Evolutionary conservation across 2,113 vertebrate species (phyloP).

Genomic region (Odocoileus hemionus): DNA sequence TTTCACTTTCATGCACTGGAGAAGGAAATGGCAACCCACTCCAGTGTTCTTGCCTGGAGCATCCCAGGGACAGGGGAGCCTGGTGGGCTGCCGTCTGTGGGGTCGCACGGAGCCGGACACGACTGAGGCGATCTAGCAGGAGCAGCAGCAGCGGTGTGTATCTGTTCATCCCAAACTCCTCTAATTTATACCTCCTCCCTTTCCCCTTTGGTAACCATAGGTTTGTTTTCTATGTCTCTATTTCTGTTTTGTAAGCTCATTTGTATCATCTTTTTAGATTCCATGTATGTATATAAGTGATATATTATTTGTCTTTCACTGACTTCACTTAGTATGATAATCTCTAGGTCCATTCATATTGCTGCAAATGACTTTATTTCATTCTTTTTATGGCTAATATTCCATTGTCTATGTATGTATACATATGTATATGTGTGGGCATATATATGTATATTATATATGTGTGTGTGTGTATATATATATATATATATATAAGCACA

Average conservation of each 20-base stretch:
- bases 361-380: not conserved
- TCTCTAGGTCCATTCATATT: not conserved
- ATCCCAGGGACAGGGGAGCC: accelerated
- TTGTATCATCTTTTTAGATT: not conserved
- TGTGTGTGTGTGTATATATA: not conserved
- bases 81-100: not conserved
- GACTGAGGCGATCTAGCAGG: accelerated
- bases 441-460: not conserved
- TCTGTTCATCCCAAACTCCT: not conserved
- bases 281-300: not conserved
- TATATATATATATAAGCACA: not conserved
- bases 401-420: not conserved
- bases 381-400: not conserved
- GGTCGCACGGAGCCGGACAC: not conserved
- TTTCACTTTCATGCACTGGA: not conserved
- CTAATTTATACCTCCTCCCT: no score
- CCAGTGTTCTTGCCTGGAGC: not conserved
- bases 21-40: not conserved
- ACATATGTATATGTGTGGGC: not conserved
- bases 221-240: not conserved
- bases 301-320: not conserved
- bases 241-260: not conserved
- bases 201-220: not conserved
- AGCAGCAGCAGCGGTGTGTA: not conserved
- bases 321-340: not conserved